A percentile compares a stretch with the other conserved stretches of the same genome.
Conservation (phyloP, 2,113 vertebrate species). For the Solea solea region DNA sequence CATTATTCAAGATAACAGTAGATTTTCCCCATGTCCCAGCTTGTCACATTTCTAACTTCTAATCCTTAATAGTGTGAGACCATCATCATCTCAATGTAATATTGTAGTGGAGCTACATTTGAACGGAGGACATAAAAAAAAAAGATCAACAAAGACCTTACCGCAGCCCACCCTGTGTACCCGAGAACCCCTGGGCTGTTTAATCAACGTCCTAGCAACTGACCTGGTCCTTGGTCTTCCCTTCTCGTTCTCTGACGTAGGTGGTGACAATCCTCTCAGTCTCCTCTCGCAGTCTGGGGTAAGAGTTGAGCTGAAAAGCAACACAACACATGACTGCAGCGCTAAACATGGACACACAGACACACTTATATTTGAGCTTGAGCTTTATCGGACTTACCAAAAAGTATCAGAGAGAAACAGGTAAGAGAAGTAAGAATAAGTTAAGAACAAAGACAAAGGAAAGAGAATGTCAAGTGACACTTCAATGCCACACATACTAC, state of each 20-base stretch:
- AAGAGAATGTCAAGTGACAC: conserved; percentile 71
- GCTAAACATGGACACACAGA: conserved; percentile 32
- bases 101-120: too few species aligned
- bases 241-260: conserved; percentile 91
- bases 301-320: conserved; percentile 88
- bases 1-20: too few species aligned
- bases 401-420: conserved; percentile 68
- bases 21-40: too few species aligned
- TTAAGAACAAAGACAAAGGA: conserved; percentile 70
- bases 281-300: conserved; percentile 93
- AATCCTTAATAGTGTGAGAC: too few species aligned
- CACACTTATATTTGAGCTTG: conserved; percentile 48
- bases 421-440: conserved; percentile 69
- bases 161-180: too few species aligned
- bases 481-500: conserved; percentile 49
- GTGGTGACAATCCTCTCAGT: conserved; percentile 95
- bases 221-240: conserved; percentile 96
- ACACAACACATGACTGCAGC: conserved; percentile 63
- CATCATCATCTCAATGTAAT: too few species aligned
- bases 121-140: too few species aligned
- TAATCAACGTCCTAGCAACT: conserved; percentile 7
- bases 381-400: conserved; percentile 68
- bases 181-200: too few species aligned
- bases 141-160: too few species aligned
- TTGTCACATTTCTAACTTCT: too few species aligned